Evolutionary conservation across 1,140 invertebrate genomes (phyloP), one percentile per base, ranked within the genome.

Genomic region (Dendroctonus valens): DNA sequence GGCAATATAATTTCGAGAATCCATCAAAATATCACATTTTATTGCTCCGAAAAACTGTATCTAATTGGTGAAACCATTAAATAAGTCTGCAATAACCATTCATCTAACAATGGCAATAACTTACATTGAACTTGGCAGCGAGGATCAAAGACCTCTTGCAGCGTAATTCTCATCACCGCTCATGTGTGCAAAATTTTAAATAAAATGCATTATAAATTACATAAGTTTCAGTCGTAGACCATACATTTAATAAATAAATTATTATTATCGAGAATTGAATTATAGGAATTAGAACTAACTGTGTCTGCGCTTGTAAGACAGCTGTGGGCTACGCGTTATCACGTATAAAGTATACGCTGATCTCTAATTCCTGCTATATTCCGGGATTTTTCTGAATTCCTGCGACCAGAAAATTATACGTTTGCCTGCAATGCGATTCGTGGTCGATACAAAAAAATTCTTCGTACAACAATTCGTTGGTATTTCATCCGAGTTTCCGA

Each of bases 111-210:
- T 69, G 67, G 53, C 67, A 69, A 69, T 42, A 65, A 65, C 62
- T 60, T 49, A 50, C 62, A 69, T 69, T 57, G 55, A 69, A 65
- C 63, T 69, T 69, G 62, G 63, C 62, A 59, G n/a, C 11, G 5
- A 8, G 51, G 52, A 63, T 69, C 68, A 69, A 69, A 65, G 62
- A 69, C 63, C 68, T 69, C 57, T 63, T 57, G 59, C 52, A 65
- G 53, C 50, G 42, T 69, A 53, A 49, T 61, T 65, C 62, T 57
- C 62, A 65, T 65, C 62, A 65, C 53, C 57, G 59, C 55, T 69
- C 68, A 59, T 69, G 59, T 63, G 49, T 69, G 62, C 49, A 65
- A 65, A 65, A 65, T 65, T 65, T 52, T 65, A 65, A 65, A 57
- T 65, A 65, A 65, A 57, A 46, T 57, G 62, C 62, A 65, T 65